Evolutionary conservation across 2,113 vertebrate species (phyloP).

Genomic region (Arothron firmamentum): DNA sequence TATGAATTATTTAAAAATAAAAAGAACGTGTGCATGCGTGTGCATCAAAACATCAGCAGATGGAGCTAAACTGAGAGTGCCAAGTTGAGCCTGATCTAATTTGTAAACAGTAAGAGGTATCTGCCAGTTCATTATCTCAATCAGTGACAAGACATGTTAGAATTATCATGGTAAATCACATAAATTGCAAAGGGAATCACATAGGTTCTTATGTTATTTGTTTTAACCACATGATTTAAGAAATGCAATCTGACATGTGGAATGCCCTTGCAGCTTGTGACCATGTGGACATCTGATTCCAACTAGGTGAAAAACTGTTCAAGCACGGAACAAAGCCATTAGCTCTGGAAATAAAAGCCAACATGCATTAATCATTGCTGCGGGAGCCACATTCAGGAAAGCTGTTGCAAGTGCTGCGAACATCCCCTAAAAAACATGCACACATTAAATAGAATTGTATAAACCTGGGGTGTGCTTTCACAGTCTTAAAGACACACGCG

Average conservation of each 20-base stretch:
- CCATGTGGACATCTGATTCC: no score
- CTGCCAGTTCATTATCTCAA: neutral
- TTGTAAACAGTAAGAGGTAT: neutral
- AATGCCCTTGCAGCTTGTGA: no score
- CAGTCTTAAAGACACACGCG: neutral
- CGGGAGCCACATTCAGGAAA: neutral
- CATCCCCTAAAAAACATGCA: neutral
- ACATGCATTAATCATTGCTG: neutral
- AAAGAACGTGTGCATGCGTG: neutral
- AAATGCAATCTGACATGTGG: conserved; percentile 6
- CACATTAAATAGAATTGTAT: no score
- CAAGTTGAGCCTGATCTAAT: neutral
- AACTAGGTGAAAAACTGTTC: neutral
- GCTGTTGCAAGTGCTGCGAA: no score
- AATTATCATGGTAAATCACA: neutral
- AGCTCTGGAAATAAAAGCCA: neutral
- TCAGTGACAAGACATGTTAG: neutral
- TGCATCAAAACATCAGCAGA: conserved; percentile 47
- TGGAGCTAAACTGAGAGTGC: conserved; percentile 45
- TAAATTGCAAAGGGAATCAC: neutral
- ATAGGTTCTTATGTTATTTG: neutral
- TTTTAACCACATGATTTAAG: neutral
- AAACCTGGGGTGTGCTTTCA: no score
- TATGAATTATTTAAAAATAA: neutral
- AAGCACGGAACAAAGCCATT: neutral